Percentiles rank a stretch among this genome's conserved stretches.
These are phyloP conservation scores for Aphodius granarius DNA, from an alignment of 2,888 invertebrate species.

Conservation along the genomic window DNA sequence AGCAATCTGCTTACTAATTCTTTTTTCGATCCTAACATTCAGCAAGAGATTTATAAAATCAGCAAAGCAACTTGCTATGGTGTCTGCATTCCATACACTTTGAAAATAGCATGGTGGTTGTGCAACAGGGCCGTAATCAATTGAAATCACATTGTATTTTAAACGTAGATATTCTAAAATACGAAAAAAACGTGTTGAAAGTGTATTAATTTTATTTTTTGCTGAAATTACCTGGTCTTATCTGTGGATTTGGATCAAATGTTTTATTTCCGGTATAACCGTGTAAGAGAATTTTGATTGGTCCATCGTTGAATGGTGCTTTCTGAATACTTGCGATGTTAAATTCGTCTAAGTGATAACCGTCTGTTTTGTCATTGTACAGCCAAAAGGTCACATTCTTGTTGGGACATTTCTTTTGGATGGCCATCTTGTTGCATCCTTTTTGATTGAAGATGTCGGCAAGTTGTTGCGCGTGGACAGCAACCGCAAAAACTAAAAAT, in stretches of 20 bases:
- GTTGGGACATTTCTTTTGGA: neutral
- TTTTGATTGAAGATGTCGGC: neutral
- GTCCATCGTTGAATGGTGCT: slow-evolving; percentile 10
- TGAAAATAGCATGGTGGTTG: slow-evolving; percentile 7
- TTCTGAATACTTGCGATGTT: neutral
- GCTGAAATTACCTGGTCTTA: slow-evolving; percentile 10
- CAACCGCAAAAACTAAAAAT: neutral
- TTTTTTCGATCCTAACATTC: neutral
- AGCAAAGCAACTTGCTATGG: neutral
- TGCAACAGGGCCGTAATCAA: slow-evolving; percentile 1
- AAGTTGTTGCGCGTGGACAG: neutral
- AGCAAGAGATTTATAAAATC: slow-evolving; percentile 7
- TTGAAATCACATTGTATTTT: slow-evolving; percentile 16
- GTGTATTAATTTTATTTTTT: neutral
- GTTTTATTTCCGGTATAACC: slow-evolving; percentile 2
- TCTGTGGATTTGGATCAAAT: slow-evolving; percentile 9
- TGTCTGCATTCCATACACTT: neutral
- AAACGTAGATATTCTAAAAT: slow-evolving; percentile 4
- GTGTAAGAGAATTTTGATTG: slow-evolving; percentile 15
- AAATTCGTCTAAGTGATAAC: neutral
- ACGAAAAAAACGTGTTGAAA: neutral
- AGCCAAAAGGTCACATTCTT: slow-evolving; percentile 2
- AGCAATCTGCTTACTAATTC: neutral
- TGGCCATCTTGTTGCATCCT: neutral
- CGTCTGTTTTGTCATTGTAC: neutral